Evolutionary conservation across 1,140 invertebrate genomes (phyloP).

Genomic region (Stegodyphus mimosarum): DNA sequence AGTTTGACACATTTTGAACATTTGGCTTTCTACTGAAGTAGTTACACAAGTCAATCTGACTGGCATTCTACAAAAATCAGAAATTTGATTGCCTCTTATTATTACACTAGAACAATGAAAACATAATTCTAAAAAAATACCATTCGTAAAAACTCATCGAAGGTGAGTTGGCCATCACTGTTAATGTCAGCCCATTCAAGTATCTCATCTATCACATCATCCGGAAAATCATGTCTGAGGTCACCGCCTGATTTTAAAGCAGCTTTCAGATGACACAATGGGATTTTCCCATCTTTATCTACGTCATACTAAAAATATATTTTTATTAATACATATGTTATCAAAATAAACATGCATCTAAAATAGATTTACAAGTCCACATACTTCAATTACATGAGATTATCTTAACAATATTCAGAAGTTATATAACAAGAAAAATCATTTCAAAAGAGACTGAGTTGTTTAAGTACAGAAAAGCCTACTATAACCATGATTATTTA

Average conservation of each 20-base stretch:
- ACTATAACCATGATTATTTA: no score
- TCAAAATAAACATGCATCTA: not conserved
- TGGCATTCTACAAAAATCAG: no score
- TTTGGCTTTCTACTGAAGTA: no score
- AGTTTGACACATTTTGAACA: no score
- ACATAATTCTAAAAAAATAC: slow-evolving; percentile 67
- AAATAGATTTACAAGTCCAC: not conserved
- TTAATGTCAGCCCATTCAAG: slow-evolving; percentile 78
- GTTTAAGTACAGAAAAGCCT: no score
- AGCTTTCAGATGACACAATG: slow-evolving; percentile 76
- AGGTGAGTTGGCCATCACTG: slow-evolving; percentile 79
- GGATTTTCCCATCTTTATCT: slow-evolving; percentile 80
- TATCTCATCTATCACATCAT: slow-evolving; percentile 78
- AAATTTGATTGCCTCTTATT: no score
- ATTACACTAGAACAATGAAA: no score
- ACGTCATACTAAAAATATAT: slow-evolving; percentile 76
- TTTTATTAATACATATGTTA: not conserved
- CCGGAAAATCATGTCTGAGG: slow-evolving; percentile 77
- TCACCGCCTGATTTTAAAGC: slow-evolving; percentile 75
- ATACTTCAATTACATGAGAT: not conserved
- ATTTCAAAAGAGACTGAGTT: no score
- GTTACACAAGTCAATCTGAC: no score
- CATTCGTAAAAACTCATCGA: slow-evolving; percentile 83
- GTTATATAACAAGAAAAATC: no score
- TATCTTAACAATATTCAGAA: no score